These are phyloP conservation scores for Nycticorax nycticorax DNA, from an alignment of 2,113 vertebrate species.

Conservation along the genomic window DNA sequence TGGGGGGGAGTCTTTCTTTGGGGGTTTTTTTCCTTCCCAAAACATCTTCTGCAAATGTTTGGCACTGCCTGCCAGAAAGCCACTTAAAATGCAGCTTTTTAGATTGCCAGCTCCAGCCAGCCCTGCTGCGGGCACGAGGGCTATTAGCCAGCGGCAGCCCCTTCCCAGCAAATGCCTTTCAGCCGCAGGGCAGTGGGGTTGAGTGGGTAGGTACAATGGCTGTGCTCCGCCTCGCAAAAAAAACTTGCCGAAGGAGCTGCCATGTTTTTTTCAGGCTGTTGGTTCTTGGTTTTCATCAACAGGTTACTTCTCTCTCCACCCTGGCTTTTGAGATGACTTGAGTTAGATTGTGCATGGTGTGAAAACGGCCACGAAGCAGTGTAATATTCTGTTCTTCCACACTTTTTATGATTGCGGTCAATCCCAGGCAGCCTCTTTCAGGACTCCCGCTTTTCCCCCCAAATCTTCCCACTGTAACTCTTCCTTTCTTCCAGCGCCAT, in stretches of 20 bases:
- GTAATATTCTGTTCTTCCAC: not conserved
- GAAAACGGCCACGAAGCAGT: not conserved
- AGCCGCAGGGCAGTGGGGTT: not conserved
- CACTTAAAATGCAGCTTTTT: slow-evolving; percentile 15
- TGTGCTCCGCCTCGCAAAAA: not conserved
- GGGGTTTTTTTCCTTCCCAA: not conserved
- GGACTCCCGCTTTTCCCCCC: not conserved
- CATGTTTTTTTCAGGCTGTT: not conserved
- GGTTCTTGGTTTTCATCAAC: not conserved
- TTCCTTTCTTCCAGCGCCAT: not conserved
- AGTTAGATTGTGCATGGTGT: not conserved
- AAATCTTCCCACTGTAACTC: not conserved
- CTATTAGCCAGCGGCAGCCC: not conserved
- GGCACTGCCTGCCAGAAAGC: not conserved
- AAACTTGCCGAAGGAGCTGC: not conserved
- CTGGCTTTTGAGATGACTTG: not conserved
- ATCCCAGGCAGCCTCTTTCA: not conserved
- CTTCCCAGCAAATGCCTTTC: not conserved
- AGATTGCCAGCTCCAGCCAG: not conserved
- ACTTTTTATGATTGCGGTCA: not conserved
- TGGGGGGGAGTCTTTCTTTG: not conserved
- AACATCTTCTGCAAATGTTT: slow-evolving; percentile 37
- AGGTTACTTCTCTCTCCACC: not conserved
- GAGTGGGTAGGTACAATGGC: not conserved
- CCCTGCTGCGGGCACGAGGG: not conserved